Evolutionary conservation across 2,888 invertebrate genomes (phyloP).

Genomic region (Corythucha ciliata): DNA sequence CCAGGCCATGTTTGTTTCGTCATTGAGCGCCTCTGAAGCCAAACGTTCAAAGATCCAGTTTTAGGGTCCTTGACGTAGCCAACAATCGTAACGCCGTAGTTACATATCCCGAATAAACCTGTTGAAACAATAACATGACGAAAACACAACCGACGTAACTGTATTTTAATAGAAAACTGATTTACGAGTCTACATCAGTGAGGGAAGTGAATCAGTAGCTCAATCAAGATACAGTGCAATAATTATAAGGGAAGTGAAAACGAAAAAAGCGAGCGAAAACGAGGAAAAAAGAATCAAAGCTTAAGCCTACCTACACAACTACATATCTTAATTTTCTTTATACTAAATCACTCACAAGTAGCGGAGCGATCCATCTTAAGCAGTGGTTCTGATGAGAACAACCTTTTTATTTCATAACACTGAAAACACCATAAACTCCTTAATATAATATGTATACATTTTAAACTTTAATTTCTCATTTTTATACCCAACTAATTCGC

Average conservation of each 20-base stretch:
- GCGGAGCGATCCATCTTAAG: conserved; percentile 84
- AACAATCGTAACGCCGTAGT: conserved; percentile 91
- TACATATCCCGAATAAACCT: conserved; percentile 81
- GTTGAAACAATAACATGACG: too few relatives aligned
- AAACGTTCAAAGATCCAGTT: conserved; percentile 71
- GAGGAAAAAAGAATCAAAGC: background rate
- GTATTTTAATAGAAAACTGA: too few relatives aligned
- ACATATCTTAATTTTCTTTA: conserved; percentile 3
- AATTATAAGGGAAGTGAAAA: background rate
- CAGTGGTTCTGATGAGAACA: conserved; percentile 53
- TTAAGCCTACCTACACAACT: too few relatives aligned
- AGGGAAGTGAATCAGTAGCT: background rate
- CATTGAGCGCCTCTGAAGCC: conserved; percentile 83
- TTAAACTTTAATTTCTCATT: too few relatives aligned
- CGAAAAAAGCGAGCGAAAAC: background rate
- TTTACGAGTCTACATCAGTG: background rate
- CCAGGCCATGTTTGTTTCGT: conserved; percentile 94
- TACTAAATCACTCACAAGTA: conserved; percentile 52
- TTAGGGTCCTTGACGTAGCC: conserved; percentile 80
- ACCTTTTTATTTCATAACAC: conserved; percentile 82
- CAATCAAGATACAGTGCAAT: background rate
- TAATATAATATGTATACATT: too few relatives aligned
- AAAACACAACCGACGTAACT: too few relatives aligned
- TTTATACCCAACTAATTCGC: too few relatives aligned
- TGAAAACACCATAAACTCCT: conserved; percentile 41